phyloP scores from a whole-genome alignment of 2,797 vertebrate genomes.

The Peromyscus melanophrys region DNA sequence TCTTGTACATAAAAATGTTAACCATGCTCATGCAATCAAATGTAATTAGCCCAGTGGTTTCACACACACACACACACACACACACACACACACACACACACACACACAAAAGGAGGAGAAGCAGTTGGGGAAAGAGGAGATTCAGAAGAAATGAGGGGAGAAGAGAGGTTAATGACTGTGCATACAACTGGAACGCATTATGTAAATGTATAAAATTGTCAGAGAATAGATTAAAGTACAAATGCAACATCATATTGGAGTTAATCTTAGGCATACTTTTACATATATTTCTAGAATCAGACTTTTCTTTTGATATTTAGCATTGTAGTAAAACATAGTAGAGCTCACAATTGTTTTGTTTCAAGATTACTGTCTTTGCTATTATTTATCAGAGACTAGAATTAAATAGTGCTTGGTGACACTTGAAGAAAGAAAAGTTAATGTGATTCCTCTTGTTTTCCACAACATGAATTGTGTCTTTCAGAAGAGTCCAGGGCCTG shows the following conservation, averaged over 20 bases:
- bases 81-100: background rate
- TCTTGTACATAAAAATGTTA: constrained; percentile 16
- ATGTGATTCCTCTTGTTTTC: background rate
- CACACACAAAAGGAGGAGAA: background rate
- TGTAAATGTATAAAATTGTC: background rate
- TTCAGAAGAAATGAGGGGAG: background rate
- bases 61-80: no score
- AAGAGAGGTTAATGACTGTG: background rate
- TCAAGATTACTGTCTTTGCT: background rate
- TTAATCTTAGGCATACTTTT: constrained; percentile 5
- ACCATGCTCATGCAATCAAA: background rate
- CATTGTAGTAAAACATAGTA: background rate
- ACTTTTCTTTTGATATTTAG: constrained; percentile 27
- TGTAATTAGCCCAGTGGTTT: background rate
- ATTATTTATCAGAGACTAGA: constrained; percentile 11
- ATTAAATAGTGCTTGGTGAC: background rate
- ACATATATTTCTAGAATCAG: constrained; percentile 31
- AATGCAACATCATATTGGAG: background rate
- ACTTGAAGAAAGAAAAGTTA: constrained; percentile 1
- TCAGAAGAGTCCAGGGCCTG: background rate
- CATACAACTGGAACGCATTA: background rate
- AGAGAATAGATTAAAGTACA: background rate
- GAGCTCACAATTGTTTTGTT: background rate
- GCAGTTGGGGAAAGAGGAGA: background rate
- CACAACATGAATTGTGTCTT: background rate